Evolutionary conservation across 2,797 vertebrate genomes (phyloP).

Genomic region (Aselliscus stoliczkanus): DNA sequence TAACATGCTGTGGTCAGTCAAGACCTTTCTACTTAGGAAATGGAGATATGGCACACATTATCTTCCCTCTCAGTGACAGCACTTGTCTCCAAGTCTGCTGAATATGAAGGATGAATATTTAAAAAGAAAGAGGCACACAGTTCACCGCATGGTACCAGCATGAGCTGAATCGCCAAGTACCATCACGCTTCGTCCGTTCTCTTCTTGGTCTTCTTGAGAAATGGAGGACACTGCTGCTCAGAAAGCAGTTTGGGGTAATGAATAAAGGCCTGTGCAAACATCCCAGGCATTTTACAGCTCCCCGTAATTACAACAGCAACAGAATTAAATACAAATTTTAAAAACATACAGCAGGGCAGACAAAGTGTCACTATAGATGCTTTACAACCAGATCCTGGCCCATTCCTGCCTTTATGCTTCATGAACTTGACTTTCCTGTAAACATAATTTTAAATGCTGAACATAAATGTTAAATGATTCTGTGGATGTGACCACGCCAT

Average conservation of each 20-base stretch:
- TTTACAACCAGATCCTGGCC: background rate
- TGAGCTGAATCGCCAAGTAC: background rate
- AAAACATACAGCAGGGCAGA: background rate
- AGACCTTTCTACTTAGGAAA: background rate
- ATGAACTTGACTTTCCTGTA: background rate
- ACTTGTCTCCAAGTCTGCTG: background rate
- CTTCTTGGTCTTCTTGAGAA: background rate
- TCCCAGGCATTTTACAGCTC: background rate
- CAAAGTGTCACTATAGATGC: background rate
- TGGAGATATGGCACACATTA: background rate
- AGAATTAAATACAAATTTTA: background rate
- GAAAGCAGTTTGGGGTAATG: background rate
- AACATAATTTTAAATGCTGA: background rate
- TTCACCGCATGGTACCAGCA: accelerated
- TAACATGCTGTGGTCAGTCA: accelerated
- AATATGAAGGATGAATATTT: accelerated
- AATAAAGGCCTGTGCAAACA: constrained; percentile 6
- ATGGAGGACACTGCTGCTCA: background rate
- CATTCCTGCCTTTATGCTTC: background rate
- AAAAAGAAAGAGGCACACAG: background rate
- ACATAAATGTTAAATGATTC: no score
- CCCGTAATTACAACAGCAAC: background rate
- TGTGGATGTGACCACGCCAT: accelerated
- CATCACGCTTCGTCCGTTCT: accelerated
- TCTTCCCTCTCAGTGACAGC: background rate